Conservation (phyloP, 2,888 invertebrate species). For the Cantharis rufa region DNA sequence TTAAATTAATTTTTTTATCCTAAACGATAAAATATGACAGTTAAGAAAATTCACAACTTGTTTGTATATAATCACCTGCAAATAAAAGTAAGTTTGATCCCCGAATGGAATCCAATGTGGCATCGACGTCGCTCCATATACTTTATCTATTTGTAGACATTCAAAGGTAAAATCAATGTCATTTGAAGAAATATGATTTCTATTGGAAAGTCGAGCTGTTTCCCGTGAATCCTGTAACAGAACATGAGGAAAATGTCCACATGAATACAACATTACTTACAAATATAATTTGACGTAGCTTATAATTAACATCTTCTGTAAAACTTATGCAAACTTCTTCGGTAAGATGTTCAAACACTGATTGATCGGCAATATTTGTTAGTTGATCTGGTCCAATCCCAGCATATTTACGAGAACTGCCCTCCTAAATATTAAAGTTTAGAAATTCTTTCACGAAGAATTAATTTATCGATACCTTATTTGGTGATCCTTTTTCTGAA, state of each 20-base stretch:
- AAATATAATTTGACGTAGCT: constrained; percentile 50
- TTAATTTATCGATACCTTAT: constrained; percentile 38
- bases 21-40: constrained; percentile 13
- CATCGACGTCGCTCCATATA: constrained; percentile 48
- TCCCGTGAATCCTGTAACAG: constrained; percentile 47
- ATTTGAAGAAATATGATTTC: constrained; percentile 45
- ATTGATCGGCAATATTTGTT: constrained; percentile 48
- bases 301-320: constrained; percentile 53
- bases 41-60: not conserved
- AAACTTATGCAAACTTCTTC: constrained; percentile 48
- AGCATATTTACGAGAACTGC: constrained; percentile 44
- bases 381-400: constrained; percentile 50
- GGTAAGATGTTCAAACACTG: constrained; percentile 44
- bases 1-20: constrained; percentile 37
- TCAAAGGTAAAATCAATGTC: constrained; percentile 51
- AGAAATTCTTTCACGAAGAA: not conserved
- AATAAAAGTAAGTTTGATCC: constrained; percentile 45
- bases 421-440: constrained; percentile 7
- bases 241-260: not conserved
- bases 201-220: constrained; percentile 47
- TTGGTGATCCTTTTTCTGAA: constrained; percentile 45
- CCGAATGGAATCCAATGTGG: constrained; percentile 50
- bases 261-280: constrained; percentile 38
- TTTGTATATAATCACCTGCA: constrained; percentile 45
- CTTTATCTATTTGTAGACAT: constrained; percentile 47